These are phyloP conservation scores for Microplitis deprimator DNA, from an alignment of 2,888 invertebrate genomes.

Conservation along the genomic window DNA sequence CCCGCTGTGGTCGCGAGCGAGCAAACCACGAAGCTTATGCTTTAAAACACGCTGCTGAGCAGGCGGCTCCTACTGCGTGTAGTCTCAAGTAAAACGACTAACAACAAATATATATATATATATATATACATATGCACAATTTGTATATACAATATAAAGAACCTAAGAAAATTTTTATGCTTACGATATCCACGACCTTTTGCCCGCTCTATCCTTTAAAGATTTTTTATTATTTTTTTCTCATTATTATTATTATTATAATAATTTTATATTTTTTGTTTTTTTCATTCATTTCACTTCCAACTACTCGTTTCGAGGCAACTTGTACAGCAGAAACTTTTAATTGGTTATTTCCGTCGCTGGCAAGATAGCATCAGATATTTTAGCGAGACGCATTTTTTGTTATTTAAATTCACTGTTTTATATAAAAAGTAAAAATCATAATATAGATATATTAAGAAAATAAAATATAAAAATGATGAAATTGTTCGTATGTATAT, in stretches of 20 bases:
- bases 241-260: neutral
- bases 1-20: constrained; percentile 46
- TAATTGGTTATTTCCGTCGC: constrained; percentile 38
- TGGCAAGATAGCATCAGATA: constrained; percentile 28
- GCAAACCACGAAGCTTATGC: constrained; percentile 36
- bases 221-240: neutral
- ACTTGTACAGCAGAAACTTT: constrained; percentile 38
- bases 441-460: neutral
- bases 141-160: constrained; percentile 9
- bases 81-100: constrained; percentile 25
- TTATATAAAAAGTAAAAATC: constrained; percentile 3
- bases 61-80: constrained; percentile 41
- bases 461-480: neutral
- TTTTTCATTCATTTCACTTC: constrained; percentile 4
- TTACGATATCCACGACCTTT: constrained; percentile 36
- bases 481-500: neutral
- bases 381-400: constrained; percentile 25
- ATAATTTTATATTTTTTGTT: constrained; percentile 1
- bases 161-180: constrained; percentile 40
- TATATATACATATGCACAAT: constrained; percentile 3
- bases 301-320: constrained; percentile 22
- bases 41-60: constrained; percentile 37
- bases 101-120: neutral
- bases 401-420: constrained; percentile 28
- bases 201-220: constrained; percentile 26